Evolutionary conservation across 2,888 invertebrate species (phyloP), one percentile per base, ranked within the genome.

Genomic region (Gnatocerus cornutus): DNA sequence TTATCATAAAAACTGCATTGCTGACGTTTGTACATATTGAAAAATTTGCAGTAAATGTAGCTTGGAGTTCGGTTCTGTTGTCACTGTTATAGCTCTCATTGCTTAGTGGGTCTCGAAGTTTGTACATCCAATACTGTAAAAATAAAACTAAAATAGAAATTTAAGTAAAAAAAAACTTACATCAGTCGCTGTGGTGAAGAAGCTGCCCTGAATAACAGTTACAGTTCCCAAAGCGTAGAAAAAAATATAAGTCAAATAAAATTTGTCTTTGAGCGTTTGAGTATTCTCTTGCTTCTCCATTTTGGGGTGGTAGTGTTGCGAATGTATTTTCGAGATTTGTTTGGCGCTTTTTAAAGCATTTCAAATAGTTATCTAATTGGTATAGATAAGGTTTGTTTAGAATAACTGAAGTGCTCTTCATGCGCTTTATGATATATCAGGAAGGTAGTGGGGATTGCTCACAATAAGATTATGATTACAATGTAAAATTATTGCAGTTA

Each of bases 121-220:
- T 71, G 59, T 71, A 68, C 71, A 71, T 68, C 71, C 71, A 71
- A 13, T 71, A 71, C 41, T 41, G 6, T n/a, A 33, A 33, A 33
- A 33, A 33, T 7, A 9, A 9, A 9, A 10, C n/a, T 7, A n/a
- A 41, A 41, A 10, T 4, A 10, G 4, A n/a, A 41, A 41, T 6
- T 41, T n/a, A n/a, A n/a, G n/a, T n/a, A n/a, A n/a, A n/a, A n/a
- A n/a, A n/a, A n/a, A 12, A 52, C 52, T 52, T 30, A 52, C 52
- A 10, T 52, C 52, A 7, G 52, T 27, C 7, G 52, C 52, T 6
- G 52, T 52, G 6, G 30, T n/a, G 10, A 52, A 16, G 14, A 52
- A 52, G 16, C 10, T 3, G 3, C 3, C 7, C 4, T 21, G 52
- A 9, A 52, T n/a, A 2, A 52, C 6, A 10, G 52, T 52, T 6